phyloP scores from a whole-genome alignment of 2,113 vertebrate species.

The Saimiri boliviensis region DNA sequence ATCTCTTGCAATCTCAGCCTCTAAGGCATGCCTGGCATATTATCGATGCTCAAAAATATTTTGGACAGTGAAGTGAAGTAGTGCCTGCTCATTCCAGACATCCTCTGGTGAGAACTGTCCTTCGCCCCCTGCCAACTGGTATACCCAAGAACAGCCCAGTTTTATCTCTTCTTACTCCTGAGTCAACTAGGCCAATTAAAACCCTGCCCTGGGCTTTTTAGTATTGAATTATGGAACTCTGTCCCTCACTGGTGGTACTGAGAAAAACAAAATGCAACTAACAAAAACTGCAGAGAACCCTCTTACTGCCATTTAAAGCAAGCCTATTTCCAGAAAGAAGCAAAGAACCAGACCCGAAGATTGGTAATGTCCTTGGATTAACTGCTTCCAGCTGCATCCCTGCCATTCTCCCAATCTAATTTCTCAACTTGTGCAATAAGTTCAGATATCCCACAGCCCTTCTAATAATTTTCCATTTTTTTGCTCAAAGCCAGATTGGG shows the following conservation, averaged over 20 bases:
- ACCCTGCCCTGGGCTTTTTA: neutral
- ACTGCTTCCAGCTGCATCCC: neutral
- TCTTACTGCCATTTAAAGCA: neutral
- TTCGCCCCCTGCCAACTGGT: neutral
- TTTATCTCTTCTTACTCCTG: neutral
- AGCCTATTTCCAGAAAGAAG: neutral
- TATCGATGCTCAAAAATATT: fast-evolving
- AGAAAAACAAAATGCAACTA: neutral
- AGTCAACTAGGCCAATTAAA: neutral
- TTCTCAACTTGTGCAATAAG: neutral
- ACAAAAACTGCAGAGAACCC: fast-evolving
- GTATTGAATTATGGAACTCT: neutral
- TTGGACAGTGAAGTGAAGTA: fast-evolving
- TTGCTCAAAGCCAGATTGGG: neutral
- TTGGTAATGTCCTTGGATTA: fast-evolving
- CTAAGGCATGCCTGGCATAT: fast-evolving
- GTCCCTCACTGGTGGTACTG: neutral
- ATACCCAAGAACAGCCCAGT: neutral
- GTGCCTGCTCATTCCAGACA: no score
- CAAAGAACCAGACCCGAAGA: neutral
- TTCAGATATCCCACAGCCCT: neutral
- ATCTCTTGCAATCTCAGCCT: fast-evolving
- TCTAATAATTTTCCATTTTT: no score
- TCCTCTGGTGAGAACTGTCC: neutral
- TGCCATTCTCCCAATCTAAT: no score